Evolutionary conservation across 2,797 vertebrate species (phyloP), one percentile per base, ranked within the genome.

Genomic region (Hypotaenidia philippensis): DNA sequence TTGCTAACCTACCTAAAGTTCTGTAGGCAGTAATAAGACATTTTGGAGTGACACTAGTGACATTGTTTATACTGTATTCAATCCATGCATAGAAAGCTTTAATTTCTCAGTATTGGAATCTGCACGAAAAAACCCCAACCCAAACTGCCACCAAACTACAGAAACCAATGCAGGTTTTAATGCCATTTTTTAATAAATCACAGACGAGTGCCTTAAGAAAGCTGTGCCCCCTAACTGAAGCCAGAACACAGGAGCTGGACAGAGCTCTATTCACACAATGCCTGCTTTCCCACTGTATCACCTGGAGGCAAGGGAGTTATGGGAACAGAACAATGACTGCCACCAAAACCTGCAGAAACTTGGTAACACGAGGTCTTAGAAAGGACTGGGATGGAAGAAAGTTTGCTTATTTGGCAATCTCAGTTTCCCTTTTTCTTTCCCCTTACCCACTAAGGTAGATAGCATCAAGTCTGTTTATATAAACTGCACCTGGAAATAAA

Each of bases 271-370:
- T n/a, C 38, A 50, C 7, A 9, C 7, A 9, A 40, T 31, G 23
- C 13, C 1, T 0, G 21, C 53, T 75, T 55, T 45, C 31, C 45
- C 16, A 0, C 17, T 18, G 18, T 27, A 13, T 21, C 2, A 1
- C 26, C 25, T 27, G 9, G 20, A 56, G 10, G 14, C 34, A 78
- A 78, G 27, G 6, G 10, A 63, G 10, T 38, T 74, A 53, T 2
- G 8, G 34, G 27, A 76, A 64, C 11, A 81, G 27, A 71, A 55
- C 29, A 52, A 41, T 1, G 1, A 69, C 1, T 53, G 61, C 15
- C 50, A 45, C 15, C 44, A 79, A 78, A 65, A 41, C 31, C 31
- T 66, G 49, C 27, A 88, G 49, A 66, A 50, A 23, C 36, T 23
- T 56, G 22, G 47, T 29, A 63, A 74, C 1, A 5, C 3, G 4